Evolutionary conservation across 1,140 invertebrate species (phyloP).

Genomic region (Pseudomyrmex sp.): DNA sequence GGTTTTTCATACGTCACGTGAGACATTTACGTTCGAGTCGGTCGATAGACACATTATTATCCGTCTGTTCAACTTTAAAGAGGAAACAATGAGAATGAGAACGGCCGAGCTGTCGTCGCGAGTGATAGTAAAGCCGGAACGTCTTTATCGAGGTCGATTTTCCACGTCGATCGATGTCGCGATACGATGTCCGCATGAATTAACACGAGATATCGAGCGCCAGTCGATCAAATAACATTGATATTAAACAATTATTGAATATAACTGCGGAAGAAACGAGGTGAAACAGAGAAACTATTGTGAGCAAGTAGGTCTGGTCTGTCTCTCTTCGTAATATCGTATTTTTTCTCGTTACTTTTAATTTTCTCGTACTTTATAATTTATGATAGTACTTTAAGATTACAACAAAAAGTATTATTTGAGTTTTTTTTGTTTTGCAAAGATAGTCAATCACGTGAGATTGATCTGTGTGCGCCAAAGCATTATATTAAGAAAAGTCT

Average conservation of each 20-base stretch:
- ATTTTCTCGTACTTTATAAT: neutral
- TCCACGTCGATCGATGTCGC: neutral
- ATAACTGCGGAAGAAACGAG: constrained; percentile 10
- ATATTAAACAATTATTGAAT: constrained; percentile 21
- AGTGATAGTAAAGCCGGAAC: constrained; percentile 17
- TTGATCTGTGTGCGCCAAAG: neutral
- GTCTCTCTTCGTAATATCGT: neutral
- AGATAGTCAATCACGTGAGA: constrained; percentile 13
- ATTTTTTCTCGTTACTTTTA: neutral
- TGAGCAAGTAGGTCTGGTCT: neutral
- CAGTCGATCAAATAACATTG: constrained; percentile 27
- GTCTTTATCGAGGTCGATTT: constrained; percentile 38
- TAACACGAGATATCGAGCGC: neutral
- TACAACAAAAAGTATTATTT: no score
- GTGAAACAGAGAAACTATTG: neutral
- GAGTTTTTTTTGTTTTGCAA: neutral
- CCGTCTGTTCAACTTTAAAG: constrained; percentile 32
- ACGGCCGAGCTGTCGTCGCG: constrained; percentile 28
- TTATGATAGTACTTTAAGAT: neutral
- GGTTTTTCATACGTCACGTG: constrained; percentile 20
- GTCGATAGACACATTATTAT: constrained; percentile 22
- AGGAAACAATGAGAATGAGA: constrained; percentile 38
- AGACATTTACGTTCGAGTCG: constrained; percentile 2
- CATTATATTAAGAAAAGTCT: constrained; percentile 20
- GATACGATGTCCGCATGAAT: constrained; percentile 22